Percentiles rank a stretch among this genome's conserved stretches.
phyloP scores from a whole-genome alignment of 2,888 invertebrate genomes.

The Melinaea marsaeus region DNA sequence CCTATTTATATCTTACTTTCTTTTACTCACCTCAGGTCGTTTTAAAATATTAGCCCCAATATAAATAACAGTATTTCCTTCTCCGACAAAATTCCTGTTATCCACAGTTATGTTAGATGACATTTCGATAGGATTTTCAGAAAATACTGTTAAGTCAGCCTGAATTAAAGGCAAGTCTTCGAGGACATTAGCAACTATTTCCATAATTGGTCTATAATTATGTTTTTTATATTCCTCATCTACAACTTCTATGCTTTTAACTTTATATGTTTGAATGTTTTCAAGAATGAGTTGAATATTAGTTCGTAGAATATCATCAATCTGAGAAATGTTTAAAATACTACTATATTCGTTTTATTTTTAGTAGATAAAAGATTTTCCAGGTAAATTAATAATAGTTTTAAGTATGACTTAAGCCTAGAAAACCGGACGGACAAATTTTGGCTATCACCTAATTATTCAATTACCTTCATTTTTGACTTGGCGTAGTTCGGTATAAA shows the following conservation, averaged over 20 bases:
- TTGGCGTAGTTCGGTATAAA: constrained; percentile 82
- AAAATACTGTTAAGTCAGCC: constrained; percentile 79
- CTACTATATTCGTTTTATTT: too few relatives aligned
- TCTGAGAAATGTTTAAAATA: constrained; percentile 34
- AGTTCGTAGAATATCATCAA: constrained; percentile 76
- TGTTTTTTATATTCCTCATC: constrained; percentile 73
- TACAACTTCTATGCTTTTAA: constrained; percentile 77
- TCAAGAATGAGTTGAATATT: constrained; percentile 42
- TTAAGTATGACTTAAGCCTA: too few relatives aligned
- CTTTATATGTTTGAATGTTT: constrained; percentile 80
- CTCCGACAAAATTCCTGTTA: constrained; percentile 78
- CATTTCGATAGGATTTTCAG: constrained; percentile 68
- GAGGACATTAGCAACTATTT: constrained; percentile 77
- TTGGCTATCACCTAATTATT: constrained; percentile 55
- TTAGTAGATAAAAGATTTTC: too few relatives aligned
- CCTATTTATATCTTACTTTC: not conserved
- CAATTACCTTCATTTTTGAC: constrained; percentile 11
- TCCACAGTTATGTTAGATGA: constrained; percentile 76
- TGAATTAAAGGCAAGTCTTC: constrained; percentile 84
- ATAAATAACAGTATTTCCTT: constrained; percentile 72
- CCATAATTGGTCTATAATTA: constrained; percentile 70
- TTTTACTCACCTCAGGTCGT: constrained; percentile 64
- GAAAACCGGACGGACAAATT: too few relatives aligned
- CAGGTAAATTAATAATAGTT: too few relatives aligned
- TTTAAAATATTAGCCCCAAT: constrained; percentile 72